phyloP scores from a whole-genome alignment of 2,888 invertebrate genomes.

The Azorinus chamasolen region DNA sequence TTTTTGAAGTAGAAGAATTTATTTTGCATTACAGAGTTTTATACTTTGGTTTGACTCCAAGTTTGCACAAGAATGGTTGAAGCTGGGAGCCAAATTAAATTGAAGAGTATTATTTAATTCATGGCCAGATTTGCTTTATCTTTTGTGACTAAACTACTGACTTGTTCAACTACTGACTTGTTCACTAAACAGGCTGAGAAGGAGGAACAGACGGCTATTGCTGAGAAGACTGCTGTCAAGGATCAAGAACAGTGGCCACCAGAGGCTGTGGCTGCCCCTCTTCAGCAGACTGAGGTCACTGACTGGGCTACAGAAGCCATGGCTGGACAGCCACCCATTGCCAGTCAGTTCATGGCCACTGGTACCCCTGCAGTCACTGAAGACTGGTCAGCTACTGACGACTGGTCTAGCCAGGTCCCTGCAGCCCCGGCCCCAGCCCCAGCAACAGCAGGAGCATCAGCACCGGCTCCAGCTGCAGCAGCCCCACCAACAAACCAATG shows the following conservation, averaged over 20 bases:
- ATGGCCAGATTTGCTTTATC: no score
- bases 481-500: constrained; percentile 69
- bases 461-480: constrained; percentile 48
- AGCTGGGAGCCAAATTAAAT: no score
- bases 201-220: constrained; percentile 91
- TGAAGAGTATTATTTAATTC: no score
- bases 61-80: no score
- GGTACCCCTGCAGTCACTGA: constrained; percentile 61
- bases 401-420: constrained; percentile 77
- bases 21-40: no score
- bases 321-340: constrained; percentile 67
- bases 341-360: constrained; percentile 59
- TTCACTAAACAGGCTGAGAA: constrained; percentile 91
- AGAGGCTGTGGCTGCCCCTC: constrained; percentile 56
- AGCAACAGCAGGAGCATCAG: constrained; percentile 39
- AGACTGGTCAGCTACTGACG: constrained; percentile 75
- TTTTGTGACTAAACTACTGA: no score
- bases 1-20: no score
- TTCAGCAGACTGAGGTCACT: constrained; percentile 68
- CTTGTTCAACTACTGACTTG: no score
- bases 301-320: constrained; percentile 84
- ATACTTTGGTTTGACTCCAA: no score
- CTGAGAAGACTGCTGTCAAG: constrained; percentile 79
- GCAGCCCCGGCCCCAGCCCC: constrained; percentile 46
- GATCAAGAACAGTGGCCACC: constrained; percentile 78